These are phyloP conservation scores for Melanocharis versteri DNA, from an alignment of 2,113 vertebrate species.

Conservation along the genomic window DNA sequence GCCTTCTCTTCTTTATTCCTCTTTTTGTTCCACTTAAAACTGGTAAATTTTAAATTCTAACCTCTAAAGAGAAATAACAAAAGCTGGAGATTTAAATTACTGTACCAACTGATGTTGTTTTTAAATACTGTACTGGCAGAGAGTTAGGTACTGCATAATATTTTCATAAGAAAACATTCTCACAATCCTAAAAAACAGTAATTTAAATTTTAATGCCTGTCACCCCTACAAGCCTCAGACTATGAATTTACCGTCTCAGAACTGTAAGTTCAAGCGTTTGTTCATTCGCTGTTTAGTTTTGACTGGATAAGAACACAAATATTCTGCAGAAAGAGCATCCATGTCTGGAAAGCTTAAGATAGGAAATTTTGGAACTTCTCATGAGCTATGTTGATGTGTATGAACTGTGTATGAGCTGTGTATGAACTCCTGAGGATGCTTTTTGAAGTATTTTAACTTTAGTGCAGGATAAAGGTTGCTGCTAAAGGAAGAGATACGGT, in stretches of 20 bases:
- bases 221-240: background rate
- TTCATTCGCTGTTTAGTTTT: background rate
- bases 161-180: background rate
- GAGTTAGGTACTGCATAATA: background rate
- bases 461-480: background rate
- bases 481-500: background rate
- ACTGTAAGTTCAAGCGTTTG: background rate
- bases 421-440: background rate
- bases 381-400: background rate
- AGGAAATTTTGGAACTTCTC: background rate
- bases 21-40: background rate
- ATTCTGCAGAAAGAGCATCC: accelerated
- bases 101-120: background rate
- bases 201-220: background rate
- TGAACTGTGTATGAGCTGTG: no score
- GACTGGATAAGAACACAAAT: background rate
- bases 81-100: background rate
- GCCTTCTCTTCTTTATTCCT: accelerated
- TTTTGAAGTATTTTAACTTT: background rate
- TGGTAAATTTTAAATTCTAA: background rate
- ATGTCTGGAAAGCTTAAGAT: background rate
- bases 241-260: background rate
- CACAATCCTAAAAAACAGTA: background rate
- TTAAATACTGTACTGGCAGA: background rate
- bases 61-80: background rate